A percentile compares a stretch with the other conserved stretches of the same genome.
Evolutionary conservation across 2,113 vertebrate species (phyloP).

Genomic region (Mionectes macconnelli): DNA sequence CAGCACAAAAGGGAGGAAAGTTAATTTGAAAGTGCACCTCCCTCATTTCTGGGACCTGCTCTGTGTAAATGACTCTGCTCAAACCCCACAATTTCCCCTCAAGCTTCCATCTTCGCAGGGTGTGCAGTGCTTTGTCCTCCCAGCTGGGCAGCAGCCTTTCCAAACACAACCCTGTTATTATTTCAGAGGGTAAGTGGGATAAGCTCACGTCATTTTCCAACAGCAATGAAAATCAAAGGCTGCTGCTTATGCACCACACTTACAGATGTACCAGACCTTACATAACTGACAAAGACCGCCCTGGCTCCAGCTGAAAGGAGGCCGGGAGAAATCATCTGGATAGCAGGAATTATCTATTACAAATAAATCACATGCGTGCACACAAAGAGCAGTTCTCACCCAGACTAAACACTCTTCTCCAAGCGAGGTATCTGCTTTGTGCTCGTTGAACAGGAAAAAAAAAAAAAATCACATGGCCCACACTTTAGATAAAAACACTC

Average conservation of each 20-base stretch:
- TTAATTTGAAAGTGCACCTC: background rate
- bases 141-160: conserved; percentile 19
- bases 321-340: conserved; percentile 41
- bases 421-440: conserved; percentile 51
- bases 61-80: background rate
- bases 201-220: conserved; percentile 16
- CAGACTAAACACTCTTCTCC: conserved; percentile 61
- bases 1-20: background rate
- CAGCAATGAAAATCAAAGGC: conserved; percentile 33
- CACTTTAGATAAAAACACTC: conserved; percentile 11
- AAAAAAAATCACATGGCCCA: background rate
- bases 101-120: background rate
- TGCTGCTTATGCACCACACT: background rate
- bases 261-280: conserved; percentile 18
- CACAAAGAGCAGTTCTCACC: conserved; percentile 48
- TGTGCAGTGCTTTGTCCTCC: background rate
- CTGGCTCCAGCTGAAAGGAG: conserved; percentile 34
- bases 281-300: background rate
- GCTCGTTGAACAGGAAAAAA: conserved; percentile 17
- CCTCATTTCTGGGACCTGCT: background rate
- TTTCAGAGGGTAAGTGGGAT: background rate
- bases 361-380: background rate
- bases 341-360: conserved; percentile 35
- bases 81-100: background rate
- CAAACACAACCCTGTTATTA: conserved; percentile 26